Conservation (phyloP, 1,140 invertebrate species). For the Pteromalus puparum region DNA sequence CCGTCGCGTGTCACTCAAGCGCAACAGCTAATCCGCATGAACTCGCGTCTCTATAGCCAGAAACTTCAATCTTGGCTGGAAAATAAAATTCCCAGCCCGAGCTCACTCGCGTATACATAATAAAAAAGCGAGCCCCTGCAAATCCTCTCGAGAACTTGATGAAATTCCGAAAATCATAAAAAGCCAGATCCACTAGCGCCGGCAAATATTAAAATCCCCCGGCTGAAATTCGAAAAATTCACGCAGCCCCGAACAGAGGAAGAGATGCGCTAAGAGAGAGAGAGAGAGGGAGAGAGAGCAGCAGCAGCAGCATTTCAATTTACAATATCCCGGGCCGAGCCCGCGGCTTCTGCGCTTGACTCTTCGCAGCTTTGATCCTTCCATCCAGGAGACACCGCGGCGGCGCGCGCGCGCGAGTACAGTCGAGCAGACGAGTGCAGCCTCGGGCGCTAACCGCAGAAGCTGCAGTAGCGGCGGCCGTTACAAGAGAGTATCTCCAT, state of each 20-base stretch:
- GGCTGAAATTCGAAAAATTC: too few relatives aligned
- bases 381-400: not conserved
- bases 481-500: not conserved
- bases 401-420: not conserved
- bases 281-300: too few relatives aligned
- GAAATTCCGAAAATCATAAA: not conserved
- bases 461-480: not conserved
- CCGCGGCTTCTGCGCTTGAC: not conserved
- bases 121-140: not conserved
- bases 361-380: not conserved
- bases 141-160: not conserved
- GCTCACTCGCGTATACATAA: too few relatives aligned
- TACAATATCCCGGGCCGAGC: not conserved
- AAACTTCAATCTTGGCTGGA: too few relatives aligned
- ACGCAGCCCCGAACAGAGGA: not conserved
- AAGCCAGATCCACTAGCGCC: not conserved
- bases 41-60: too few relatives aligned
- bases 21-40: too few relatives aligned
- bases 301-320: not conserved
- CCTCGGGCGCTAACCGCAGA: not conserved
- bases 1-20: too few relatives aligned
- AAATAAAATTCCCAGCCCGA: too few relatives aligned
- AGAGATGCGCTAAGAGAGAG: not conserved
- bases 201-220: too few relatives aligned
- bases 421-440: not conserved